A percentile compares a stretch with the other conserved stretches of the same genome.
Evolutionary conservation across 2,888 invertebrate species (phyloP).

Genomic region (Hirtodrosophila trivittata): DNA sequence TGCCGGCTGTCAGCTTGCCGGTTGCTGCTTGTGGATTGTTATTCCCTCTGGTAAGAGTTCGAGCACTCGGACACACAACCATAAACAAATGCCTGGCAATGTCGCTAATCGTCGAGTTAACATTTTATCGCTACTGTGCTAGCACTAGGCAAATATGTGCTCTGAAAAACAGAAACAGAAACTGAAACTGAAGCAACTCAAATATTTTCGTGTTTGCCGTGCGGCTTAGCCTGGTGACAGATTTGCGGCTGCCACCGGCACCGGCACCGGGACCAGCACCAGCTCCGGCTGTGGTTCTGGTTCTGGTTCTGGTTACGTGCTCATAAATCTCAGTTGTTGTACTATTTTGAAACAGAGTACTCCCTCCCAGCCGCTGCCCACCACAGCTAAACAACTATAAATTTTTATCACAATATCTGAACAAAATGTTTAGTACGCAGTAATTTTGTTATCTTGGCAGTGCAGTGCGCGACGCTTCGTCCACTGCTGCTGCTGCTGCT

Average conservation of each 20-base stretch:
- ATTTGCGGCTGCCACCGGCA: slow-evolving; percentile 65
- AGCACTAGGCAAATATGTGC: slow-evolving; percentile 76
- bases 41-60: slow-evolving; percentile 14
- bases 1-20: slow-evolving; percentile 11
- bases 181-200: slow-evolving; percentile 62
- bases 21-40: neutral
- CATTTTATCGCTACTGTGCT: slow-evolving; percentile 79
- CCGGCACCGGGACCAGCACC: neutral
- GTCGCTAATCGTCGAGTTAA: slow-evolving; percentile 75
- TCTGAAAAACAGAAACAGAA: slow-evolving; percentile 33
- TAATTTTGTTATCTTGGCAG: slow-evolving; percentile 72
- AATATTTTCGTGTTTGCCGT: slow-evolving; percentile 74
- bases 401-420: slow-evolving; percentile 73
- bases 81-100: slow-evolving; percentile 46
- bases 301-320: slow-evolving; percentile 10
- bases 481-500: slow-evolving; percentile 48
- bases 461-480: slow-evolving; percentile 40
- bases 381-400: slow-evolving; percentile 24
- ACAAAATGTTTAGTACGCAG: slow-evolving; percentile 71
- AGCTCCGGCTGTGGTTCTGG: slow-evolving; percentile 3
- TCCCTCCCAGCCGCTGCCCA: slow-evolving; percentile 12
- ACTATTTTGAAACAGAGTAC: slow-evolving; percentile 54
- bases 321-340: slow-evolving; percentile 68
- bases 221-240: slow-evolving; percentile 75
- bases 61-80: slow-evolving; percentile 26